Conservation (phyloP, 92 coral and sea anemone species). For the Phenganax subtilis region DNA sequence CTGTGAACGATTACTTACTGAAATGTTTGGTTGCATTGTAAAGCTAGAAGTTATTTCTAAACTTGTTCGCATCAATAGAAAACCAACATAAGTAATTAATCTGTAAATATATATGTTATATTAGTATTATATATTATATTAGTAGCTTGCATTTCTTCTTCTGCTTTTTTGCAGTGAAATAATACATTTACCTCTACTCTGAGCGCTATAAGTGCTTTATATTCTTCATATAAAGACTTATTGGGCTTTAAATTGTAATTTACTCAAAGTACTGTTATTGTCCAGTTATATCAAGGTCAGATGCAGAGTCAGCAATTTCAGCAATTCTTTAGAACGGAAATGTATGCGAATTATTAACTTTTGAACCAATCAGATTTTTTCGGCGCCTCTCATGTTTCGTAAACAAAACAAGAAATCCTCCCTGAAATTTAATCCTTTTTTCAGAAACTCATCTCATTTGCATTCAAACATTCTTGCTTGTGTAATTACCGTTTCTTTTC, state of each 20-base stretch:
- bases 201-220: too few species aligned
- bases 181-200: too few species aligned
- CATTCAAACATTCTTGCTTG: slow-evolving; percentile 15
- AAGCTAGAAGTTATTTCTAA: slow-evolving; percentile 59
- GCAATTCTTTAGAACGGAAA: not conserved
- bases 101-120: not conserved
- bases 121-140: too few species aligned
- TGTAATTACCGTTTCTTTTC: not conserved
- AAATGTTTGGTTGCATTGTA: slow-evolving; percentile 76
- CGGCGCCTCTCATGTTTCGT: not conserved
- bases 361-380: not conserved
- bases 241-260: too few species aligned
- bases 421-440: slow-evolving; percentile 21
- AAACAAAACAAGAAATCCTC: not conserved
- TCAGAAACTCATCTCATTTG: slow-evolving; percentile 7
- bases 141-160: too few species aligned
- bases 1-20: slow-evolving; percentile 75
- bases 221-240: too few species aligned
- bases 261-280: too few species aligned
- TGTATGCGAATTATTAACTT: not conserved
- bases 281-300: too few species aligned
- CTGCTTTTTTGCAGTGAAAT: too few species aligned
- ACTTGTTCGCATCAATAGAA: slow-evolving; percentile 13
- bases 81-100: not conserved
- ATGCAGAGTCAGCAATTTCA: too few species aligned